Evolutionary conservation across 2,888 invertebrate genomes (phyloP).

Genomic region (Harpalus rufipes): DNA sequence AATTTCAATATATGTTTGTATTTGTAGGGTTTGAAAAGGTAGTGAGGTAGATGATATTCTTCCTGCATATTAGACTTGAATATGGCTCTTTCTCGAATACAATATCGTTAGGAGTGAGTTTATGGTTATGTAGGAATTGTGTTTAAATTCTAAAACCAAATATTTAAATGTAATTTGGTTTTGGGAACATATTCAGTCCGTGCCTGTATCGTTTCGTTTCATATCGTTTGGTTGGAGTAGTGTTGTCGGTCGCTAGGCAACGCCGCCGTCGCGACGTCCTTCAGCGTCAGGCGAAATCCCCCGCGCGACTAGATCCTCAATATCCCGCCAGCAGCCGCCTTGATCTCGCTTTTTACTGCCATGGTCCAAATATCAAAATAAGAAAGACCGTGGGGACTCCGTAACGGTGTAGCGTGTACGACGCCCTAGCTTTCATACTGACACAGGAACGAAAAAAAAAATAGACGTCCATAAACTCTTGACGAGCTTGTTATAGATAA

Average conservation of each 20-base stretch:
- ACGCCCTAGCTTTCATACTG: not conserved
- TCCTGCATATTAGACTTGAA: not conserved
- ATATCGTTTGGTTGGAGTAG: conserved; percentile 43
- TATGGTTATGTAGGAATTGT: conserved; percentile 37
- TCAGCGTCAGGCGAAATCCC: conserved; percentile 71
- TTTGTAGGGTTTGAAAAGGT: conserved; percentile 4
- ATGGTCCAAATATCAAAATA: conserved; percentile 75
- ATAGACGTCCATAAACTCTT: too few species aligned
- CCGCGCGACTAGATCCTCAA: conserved; percentile 70
- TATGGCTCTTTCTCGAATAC: conserved; percentile 9
- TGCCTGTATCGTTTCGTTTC: conserved; percentile 45
- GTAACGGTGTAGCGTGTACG: conserved; percentile 19
- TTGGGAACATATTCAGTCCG: conserved; percentile 41
- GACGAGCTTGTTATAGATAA: too few species aligned
- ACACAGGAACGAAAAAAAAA: too few species aligned
- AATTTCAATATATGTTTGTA: conserved; percentile 13
- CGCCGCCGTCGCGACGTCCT: conserved; percentile 39
- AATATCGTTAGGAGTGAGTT: conserved; percentile 44
- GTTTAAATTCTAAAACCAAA: conserved; percentile 51
- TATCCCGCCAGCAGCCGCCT: conserved; percentile 70
- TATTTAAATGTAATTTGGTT: conserved; percentile 52
- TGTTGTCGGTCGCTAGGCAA: conserved; percentile 39
- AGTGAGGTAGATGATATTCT: not conserved
- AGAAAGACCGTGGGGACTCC: conserved; percentile 70
- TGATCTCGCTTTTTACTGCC: conserved; percentile 74